These are phyloP conservation scores for Drosophila borealis DNA, from an alignment of 2,888 invertebrate genomes.

Conservation along the genomic window DNA sequence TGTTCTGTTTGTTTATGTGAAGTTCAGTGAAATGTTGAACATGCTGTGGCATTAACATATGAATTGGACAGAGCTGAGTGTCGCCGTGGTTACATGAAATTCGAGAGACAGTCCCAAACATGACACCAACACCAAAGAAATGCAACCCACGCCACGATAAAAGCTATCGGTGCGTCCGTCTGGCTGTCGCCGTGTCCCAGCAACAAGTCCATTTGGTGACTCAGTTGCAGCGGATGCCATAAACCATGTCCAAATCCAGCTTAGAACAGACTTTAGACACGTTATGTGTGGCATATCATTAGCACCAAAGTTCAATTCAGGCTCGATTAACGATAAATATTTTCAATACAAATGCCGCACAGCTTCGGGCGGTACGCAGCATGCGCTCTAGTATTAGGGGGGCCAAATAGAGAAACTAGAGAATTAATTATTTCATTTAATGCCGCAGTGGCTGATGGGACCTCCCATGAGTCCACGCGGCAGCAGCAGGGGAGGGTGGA, in stretches of 20 bases:
- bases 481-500: not conserved
- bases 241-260: conserved; percentile 45
- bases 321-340: conserved; percentile 21
- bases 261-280: conserved; percentile 24
- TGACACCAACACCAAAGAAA: conserved; percentile 1
- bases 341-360: conserved; percentile 10
- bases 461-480: conserved; percentile 39
- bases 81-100: conserved; percentile 7
- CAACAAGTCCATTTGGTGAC: conserved; percentile 38
- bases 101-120: not conserved
- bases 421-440: conserved; percentile 36
- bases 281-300: conserved; percentile 43
- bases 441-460: not conserved
- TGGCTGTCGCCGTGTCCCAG: not conserved
- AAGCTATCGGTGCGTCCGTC: conserved; percentile 23
- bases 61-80: conserved; percentile 28
- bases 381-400: conserved; percentile 4
- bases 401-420: conserved; percentile 8
- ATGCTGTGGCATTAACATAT: conserved; percentile 49
- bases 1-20: conserved; percentile 34
- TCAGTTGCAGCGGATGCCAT: conserved; percentile 68
- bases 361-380: conserved; percentile 65
- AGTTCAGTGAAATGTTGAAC: conserved; percentile 46
- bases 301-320: conserved; percentile 17
- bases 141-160: conserved; percentile 34